phyloP scores from a whole-genome alignment of 2,113 vertebrate species.

The Caracal caracal region DNA sequence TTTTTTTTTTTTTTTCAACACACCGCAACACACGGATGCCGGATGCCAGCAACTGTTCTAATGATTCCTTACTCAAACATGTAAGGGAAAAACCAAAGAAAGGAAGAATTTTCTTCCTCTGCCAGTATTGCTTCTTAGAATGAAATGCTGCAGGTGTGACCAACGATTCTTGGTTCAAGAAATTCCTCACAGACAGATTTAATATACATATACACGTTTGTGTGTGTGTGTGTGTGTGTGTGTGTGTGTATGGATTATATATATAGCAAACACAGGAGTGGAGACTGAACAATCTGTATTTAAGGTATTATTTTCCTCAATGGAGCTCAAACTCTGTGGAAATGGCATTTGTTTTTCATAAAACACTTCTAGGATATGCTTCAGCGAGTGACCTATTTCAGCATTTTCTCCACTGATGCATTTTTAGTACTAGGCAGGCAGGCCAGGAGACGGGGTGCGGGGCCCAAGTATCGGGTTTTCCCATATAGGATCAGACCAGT shows the following conservation, averaged over 20 bases:
- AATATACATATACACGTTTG: background rate
- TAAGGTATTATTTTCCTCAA: slow-evolving; percentile 29
- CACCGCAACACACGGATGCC: slow-evolving; percentile 49
- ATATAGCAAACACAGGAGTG: background rate
- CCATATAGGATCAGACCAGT: background rate
- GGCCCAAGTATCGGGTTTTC: background rate
- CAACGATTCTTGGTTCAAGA: slow-evolving; percentile 4
- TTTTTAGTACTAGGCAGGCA: background rate
- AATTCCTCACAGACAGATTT: background rate
- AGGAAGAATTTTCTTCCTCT: background rate
- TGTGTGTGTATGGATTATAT: too few relatives aligned
- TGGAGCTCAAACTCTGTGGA: slow-evolving; percentile 6
- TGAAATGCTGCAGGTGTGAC: background rate
- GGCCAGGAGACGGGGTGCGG: background rate
- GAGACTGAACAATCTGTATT: slow-evolving; percentile 18
- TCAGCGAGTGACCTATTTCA: background rate
- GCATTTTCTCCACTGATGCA: background rate
- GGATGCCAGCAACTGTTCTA: slow-evolving; percentile 61
- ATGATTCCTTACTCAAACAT: background rate
- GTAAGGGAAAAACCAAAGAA: slow-evolving; percentile 61
- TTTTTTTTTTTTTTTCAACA: slow-evolving; percentile 54
- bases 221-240: too few relatives aligned
- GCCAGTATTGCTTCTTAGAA: slow-evolving; percentile 3
- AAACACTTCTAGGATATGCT: background rate
- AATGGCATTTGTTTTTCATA: slow-evolving; percentile 25